Base-by-base conservation (phyloP, 2,888 invertebrate genomes). In the Lapara coniferarum region DNA sequence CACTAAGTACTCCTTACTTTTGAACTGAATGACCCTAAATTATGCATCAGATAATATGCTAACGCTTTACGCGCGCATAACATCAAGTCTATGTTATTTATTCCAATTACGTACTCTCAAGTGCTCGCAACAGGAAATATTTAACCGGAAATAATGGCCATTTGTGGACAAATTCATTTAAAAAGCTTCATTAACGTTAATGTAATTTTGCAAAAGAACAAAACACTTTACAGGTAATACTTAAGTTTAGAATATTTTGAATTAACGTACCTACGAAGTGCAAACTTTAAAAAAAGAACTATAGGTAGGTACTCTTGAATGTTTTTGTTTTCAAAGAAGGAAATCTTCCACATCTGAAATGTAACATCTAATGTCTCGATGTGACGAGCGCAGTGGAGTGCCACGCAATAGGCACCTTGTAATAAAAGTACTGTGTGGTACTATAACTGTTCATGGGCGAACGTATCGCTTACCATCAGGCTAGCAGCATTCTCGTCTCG, bases 21-120 rank as follows among this genome's bases (percentile, higher is more conserved):
- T 25, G 25, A 25, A 25, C 25, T 2, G 25, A 1, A 25, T 25
- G 25, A 25, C 25, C 25, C 25, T 25, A 55, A 19, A 67, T 44
- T 44, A 58, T 13, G 44, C 59, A 52, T 53, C 30, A 69, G 68
- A 69, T 69, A 69, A 55, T 53, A 69, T 69, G 68, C 25, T 58
- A 69, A 69, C 19, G 5, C 52, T 16, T 59, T 19, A 69, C 19
- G 7, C 58, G 44, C 16, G 44, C 25, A 13, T 51, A 37, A 58
- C 16, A 19, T 19, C 37, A 19, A 53, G 16, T 37, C 37, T 37
- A 5, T 59, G 19, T 44, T 16, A 14, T 52, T 69, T 52, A 69
- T 59, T 69, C 12, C 19, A 53, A 44, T 14, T 44, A 63, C 30
- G 16, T 69, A 37, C 52, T 53, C 63, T 19, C 19, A 44, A 59